Evolutionary conservation across 2,888 invertebrate genomes (phyloP), one percentile per base, ranked within the genome.

Genomic region (Abscondita cerata): DNA sequence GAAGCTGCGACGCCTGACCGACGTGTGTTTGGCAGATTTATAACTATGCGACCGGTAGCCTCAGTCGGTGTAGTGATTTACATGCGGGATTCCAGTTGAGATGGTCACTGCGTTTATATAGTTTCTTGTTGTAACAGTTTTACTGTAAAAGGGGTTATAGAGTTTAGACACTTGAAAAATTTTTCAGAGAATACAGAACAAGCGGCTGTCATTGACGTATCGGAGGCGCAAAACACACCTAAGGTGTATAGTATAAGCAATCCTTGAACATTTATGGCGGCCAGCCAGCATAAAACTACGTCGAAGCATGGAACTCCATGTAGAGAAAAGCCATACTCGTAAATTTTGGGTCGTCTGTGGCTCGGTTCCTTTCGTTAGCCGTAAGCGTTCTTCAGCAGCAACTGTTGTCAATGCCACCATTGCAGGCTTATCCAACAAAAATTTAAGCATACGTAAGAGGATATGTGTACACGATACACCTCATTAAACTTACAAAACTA

Each of bases 241-340:
- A 71, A 76, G 78, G 76, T 76, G 76, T 75, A 75, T 76, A 75
- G 71, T 75, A 69, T 74, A 72, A 72, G 76, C 75, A 77, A 76
- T 77, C 75, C 75, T 70, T 69, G 72, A 73, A 74, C 75, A 76
- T 76, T 75, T 77, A 76, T 75, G 75, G 73, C 74, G 74, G 75
- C 73, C 72, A 75, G 72, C 74, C 76, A 76, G 73, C 78, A 79
- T 78, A 79, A 80, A 80, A 80, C 76, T 76, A 75, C 76, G 75
- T 72, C 76, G 72, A 75, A 79, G 80, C 80, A 80, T 79, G 80
- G 77, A 80, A 80, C 80, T 77, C 79, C 80, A 79, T 80, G 80
- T 80, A 79, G 76, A 73, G 74, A 72, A 75, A 78, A 77, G 78
- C 78, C 74, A 77, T 78, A 78, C 75, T 78, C 78, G 78, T 79